Evolutionary conservation across 2,888 invertebrate genomes (phyloP), one percentile per base, ranked within the genome.

Genomic region (Beris morrisii): DNA sequence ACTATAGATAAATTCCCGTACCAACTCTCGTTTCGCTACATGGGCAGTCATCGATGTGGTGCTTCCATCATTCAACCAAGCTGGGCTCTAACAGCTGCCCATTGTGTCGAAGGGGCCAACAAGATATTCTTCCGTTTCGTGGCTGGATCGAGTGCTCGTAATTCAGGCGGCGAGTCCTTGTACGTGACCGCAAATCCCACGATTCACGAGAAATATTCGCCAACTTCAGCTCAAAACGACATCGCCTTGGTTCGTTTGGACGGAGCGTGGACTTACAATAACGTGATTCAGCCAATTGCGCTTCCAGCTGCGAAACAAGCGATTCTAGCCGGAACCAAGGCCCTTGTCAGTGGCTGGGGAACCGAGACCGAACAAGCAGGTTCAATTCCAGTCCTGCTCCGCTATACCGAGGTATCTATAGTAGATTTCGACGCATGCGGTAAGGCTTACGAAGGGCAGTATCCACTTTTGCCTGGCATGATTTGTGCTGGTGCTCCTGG

Each of bases 61-160:
- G 87, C 84, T 0, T 76, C 84, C 5, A 77, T 87, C 28, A 84
- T 5, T 22, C 79, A 79, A 30, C 71, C 73, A 28, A 81, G 84
- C 58, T n/a, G 38, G 4, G 77, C 82, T 1, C 68, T 87, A 1
- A 87, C 86, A 1, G 86, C 87, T n/a, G 87, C 86, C 5, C 86
- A 87, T 73, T 87, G 87, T 71, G 75, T 83, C 44, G 65, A 72
- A 32, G 79, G 79, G 4, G 72, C 52, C 5, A 53, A 6, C 12
- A 22, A 48, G 9, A 1, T n/a, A 5, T 15, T n/a, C 0, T 32
- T 81, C 79, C 79, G 78, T 76, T 67, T 73, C 71, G 72, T 68
- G 69, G 84, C 80, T 4, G 85, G 85, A 0, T 83, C 84, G 13
- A 32, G 38, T 43, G 43, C 7, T 13, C 52, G 52, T 9, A 63